phyloP scores from a whole-genome alignment of 2,888 invertebrate genomes.

The Hymenopus coronatus region DNA sequence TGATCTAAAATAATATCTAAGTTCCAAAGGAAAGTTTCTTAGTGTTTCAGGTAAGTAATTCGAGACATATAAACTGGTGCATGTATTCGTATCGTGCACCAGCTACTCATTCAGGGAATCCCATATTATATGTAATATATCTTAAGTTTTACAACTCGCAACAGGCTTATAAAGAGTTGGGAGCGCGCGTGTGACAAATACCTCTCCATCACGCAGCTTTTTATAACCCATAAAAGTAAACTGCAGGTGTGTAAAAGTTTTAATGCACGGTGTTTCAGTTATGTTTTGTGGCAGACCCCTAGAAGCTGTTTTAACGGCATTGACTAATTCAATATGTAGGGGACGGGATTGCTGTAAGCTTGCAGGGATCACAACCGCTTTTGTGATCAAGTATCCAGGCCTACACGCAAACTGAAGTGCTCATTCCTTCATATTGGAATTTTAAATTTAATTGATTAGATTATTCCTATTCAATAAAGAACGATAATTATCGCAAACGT shows the following conservation, averaged over 20 bases:
- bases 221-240: neutral
- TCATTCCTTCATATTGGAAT: no score
- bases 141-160: neutral
- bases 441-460: no score
- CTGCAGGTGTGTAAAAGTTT: neutral
- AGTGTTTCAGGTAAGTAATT: no score
- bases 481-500: no score
- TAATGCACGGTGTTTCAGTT: neutral
- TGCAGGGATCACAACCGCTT: no score
- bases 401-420: no score
- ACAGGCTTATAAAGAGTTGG: neutral
- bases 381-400: no score
- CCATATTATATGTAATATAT: neutral
- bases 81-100: neutral
- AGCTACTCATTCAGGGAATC: neutral
- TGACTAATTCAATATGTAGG: neutral
- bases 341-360: neutral
- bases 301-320: neutral
- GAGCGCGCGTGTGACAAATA: neutral
- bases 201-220: neutral
- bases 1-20: no score
- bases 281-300: neutral
- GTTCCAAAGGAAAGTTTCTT: no score
- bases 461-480: no score
- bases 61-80: no score